Percentiles rank a stretch among this genome's conserved stretches.
phyloP scores from a whole-genome alignment of 2,113 vertebrate species.

The Pungitius pungitius region DNA sequence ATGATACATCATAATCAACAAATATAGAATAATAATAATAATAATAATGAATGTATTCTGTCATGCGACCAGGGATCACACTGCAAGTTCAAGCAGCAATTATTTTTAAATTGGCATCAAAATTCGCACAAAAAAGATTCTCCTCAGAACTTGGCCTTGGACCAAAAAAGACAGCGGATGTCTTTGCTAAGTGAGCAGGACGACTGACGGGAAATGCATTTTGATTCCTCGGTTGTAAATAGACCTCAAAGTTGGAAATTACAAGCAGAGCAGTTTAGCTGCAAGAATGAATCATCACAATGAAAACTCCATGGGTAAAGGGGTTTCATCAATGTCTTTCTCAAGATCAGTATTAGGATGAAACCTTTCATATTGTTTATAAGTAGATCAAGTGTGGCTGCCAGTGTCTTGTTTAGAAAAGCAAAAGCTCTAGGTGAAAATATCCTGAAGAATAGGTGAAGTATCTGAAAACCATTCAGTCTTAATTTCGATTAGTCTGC shows the following conservation, averaged over 20 bases:
- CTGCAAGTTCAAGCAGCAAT: background rate
- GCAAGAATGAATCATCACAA: constrained; percentile 9
- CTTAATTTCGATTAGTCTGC: background rate
- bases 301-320: background rate
- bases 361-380: background rate
- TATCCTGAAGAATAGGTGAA: constrained; percentile 9
- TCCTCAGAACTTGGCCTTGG: background rate
- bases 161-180: background rate
- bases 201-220: constrained; percentile 1
- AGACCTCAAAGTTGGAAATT: constrained; percentile 22
- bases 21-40: too few species aligned
- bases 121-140: background rate
- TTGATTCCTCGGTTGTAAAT: background rate
- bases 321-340: background rate
- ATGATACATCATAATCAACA: background rate
- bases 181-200: background rate
- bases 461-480: too few species aligned
- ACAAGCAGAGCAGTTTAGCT: background rate
- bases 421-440: background rate
- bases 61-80: too few species aligned
- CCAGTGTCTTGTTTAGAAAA: background rate
- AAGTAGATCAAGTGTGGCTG: background rate
- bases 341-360: background rate
- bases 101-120: background rate
- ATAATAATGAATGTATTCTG: background rate